A percentile compares a stretch with the other conserved stretches of the same genome.
Conservation (phyloP, 2,113 vertebrate species). For the human region DNA sequence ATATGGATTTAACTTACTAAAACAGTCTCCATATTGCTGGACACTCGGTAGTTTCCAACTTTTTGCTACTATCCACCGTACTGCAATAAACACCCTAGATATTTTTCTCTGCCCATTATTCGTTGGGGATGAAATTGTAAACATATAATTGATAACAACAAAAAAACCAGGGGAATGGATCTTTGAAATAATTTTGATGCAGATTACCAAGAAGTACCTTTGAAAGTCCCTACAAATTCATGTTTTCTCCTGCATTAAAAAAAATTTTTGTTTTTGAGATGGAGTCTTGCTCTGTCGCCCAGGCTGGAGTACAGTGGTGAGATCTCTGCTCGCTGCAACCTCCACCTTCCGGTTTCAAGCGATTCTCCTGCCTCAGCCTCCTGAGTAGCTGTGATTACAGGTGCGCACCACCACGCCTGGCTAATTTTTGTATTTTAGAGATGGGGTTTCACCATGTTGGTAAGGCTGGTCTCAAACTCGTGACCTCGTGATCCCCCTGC, state of each 20-base stretch:
- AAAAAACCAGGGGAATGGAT: neutral
- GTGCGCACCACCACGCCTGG: too few relatives aligned
- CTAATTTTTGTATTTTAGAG: too few relatives aligned
- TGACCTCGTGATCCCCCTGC: too few relatives aligned
- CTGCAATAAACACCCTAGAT: conserved; percentile 27
- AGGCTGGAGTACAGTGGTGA: too few relatives aligned
- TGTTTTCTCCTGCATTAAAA: neutral
- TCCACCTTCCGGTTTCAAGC: too few relatives aligned
- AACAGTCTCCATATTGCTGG: neutral
- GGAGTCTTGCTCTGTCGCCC: too few relatives aligned
- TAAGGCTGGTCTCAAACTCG: too few relatives aligned
- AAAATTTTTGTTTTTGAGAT: too few relatives aligned
- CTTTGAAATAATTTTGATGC: conserved; percentile 12
- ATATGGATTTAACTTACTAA: neutral
- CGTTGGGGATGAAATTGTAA: neutral
- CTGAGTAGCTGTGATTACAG: too few relatives aligned
- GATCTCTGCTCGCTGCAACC: too few relatives aligned
- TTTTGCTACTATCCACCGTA: neutral
- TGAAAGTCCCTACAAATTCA: neutral
- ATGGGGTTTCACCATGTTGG: too few relatives aligned
- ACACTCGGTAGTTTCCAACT: neutral
- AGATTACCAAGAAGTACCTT: neutral
- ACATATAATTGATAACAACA: neutral
- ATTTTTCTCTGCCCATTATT: conserved; percentile 31
- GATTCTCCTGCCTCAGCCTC: too few relatives aligned